Evolutionary conservation across 2,888 invertebrate genomes (phyloP).

Genomic region (Callimorpha dominula): DNA sequence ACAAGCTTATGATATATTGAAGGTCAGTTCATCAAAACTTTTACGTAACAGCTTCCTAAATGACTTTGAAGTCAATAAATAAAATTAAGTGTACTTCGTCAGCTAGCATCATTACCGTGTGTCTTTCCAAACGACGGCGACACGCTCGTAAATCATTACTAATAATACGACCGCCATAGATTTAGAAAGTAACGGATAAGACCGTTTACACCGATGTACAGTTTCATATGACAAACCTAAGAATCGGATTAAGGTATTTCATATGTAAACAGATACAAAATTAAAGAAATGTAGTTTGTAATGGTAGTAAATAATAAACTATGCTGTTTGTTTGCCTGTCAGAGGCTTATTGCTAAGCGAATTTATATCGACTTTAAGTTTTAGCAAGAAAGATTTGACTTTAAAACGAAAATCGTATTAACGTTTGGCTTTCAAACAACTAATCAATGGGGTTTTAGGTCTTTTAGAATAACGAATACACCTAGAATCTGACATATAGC

Average conservation of each 20-base stretch:
- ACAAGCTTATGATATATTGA: background rate
- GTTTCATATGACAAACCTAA: slow-evolving; percentile 23
- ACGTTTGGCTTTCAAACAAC: no score
- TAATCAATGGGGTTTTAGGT: background rate
- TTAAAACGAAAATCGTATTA: background rate
- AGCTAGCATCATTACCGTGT: slow-evolving; percentile 66
- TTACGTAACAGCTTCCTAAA: slow-evolving; percentile 37
- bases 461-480: background rate
- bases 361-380: background rate
- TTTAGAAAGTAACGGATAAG: slow-evolving; percentile 45
- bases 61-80: slow-evolving; percentile 66
- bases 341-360: background rate
- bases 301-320: background rate
- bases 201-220: slow-evolving; percentile 23
- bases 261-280: background rate
- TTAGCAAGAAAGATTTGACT: no score
- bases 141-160: slow-evolving; percentile 70
- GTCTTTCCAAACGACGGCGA: slow-evolving; percentile 62
- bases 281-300: background rate
- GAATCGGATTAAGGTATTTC: slow-evolving; percentile 1
- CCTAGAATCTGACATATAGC: no score
- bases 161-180: slow-evolving; percentile 56
- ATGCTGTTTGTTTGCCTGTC: background rate
- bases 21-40: background rate
- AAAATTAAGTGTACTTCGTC: slow-evolving; percentile 67